Conservation (phyloP, 2,888 invertebrate species). For the Xanthia togata region DNA sequence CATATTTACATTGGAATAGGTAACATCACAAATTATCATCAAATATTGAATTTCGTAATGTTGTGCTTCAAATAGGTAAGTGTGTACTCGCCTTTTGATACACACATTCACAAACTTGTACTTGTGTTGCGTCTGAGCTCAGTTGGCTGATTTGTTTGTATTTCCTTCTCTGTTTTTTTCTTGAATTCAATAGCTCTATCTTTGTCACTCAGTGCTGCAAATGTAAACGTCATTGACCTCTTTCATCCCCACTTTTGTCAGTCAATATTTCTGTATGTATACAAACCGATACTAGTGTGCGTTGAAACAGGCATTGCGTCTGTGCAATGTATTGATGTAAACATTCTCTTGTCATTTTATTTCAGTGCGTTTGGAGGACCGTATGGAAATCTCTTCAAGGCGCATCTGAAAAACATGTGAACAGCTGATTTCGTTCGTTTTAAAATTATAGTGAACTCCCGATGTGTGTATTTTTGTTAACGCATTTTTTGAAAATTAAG, state of each 20-base stretch:
- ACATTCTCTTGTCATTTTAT: constrained; percentile 86
- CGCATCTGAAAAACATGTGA: constrained; percentile 79
- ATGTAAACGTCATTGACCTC: constrained; percentile 85
- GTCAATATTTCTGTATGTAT: constrained; percentile 77
- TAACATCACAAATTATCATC: neutral
- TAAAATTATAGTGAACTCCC: constrained; percentile 66
- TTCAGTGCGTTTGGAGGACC: constrained; percentile 86
- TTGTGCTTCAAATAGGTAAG: constrained; percentile 8
- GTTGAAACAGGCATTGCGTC: constrained; percentile 76
- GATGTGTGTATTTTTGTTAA: constrained; percentile 63
- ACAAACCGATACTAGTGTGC: constrained; percentile 74
- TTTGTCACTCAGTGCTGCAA: constrained; percentile 69
- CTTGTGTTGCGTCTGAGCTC: constrained; percentile 41
- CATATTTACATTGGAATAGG: neutral
- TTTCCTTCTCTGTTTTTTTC: constrained; percentile 70
- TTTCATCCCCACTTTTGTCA: constrained; percentile 76
- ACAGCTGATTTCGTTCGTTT: constrained; percentile 79
- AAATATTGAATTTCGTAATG: neutral
- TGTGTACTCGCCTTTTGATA: constrained; percentile 10
- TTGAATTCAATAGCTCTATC: constrained; percentile 58
- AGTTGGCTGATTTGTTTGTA: constrained; percentile 74
- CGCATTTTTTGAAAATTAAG: constrained; percentile 44
- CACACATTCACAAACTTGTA: constrained; percentile 37
- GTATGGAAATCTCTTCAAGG: constrained; percentile 77
- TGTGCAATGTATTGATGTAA: constrained; percentile 87